phyloP scores from a whole-genome alignment of 2,797 vertebrate species.

The Alosa sapidissima region DNA sequence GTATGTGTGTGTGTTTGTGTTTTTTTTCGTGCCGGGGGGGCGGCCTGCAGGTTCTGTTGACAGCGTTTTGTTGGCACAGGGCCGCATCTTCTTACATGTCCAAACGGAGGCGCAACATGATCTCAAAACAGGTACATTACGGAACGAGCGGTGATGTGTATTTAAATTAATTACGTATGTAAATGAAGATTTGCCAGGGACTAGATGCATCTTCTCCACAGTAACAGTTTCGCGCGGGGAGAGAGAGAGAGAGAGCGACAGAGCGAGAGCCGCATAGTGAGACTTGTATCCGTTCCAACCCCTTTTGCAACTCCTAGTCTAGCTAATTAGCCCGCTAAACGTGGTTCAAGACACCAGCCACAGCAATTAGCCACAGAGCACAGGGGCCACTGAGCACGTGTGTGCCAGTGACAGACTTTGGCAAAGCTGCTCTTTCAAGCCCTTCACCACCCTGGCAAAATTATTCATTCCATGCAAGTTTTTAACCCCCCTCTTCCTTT shows the following conservation, averaged over 20 bases:
- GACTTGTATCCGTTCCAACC: not conserved
- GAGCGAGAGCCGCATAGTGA: not conserved
- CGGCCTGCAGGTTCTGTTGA: not conserved
- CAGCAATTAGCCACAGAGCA: not conserved
- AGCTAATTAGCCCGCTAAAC: not conserved
- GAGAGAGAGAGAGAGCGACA: not conserved
- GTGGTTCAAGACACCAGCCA: not conserved
- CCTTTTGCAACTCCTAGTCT: not conserved
- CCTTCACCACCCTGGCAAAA: not conserved
- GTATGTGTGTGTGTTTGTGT: too few species aligned
- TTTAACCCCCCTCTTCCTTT: not conserved
- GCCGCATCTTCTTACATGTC: not conserved
- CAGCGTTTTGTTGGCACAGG: not conserved
- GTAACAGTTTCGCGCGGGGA: not conserved
- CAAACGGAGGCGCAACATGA: not conserved
- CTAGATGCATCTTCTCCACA: not conserved
- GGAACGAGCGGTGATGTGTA: not conserved
- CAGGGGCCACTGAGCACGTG: not conserved
- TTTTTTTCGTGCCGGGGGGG: not conserved
- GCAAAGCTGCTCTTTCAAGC: not conserved
- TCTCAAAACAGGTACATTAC: not conserved
- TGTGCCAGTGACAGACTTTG: not conserved
- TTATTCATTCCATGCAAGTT: not conserved
- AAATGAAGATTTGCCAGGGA: not conserved
- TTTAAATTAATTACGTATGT: constrained; percentile 11